These are phyloP conservation scores for Actenoides hombroni DNA, from an alignment of 2,113 vertebrate species.

Conservation along the genomic window DNA sequence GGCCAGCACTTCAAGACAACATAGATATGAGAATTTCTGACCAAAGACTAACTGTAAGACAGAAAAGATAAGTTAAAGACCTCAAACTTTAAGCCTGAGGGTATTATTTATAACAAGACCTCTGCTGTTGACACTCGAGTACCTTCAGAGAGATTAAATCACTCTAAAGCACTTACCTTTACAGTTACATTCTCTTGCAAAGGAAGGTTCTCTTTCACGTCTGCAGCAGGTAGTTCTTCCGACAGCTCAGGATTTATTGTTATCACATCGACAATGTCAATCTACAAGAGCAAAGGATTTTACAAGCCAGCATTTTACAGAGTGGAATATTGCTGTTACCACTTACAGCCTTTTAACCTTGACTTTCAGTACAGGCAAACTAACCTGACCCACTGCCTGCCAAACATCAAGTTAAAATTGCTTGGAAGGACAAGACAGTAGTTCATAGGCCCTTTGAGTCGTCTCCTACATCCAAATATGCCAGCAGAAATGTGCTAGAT, in stretches of 20 bases:
- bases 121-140: background rate
- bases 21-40: background rate
- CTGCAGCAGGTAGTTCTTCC: constrained; percentile 34
- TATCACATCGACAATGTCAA: constrained; percentile 73
- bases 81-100: background rate
- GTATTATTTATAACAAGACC: background rate
- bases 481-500: background rate
- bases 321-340: background rate
- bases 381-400: background rate
- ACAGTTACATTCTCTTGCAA: constrained; percentile 70
- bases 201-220: constrained; percentile 71
- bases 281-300: constrained; percentile 53
- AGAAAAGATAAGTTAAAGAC: background rate
- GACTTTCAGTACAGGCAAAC: background rate
- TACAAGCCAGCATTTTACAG: background rate
- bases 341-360: background rate
- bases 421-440: background rate
- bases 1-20: background rate
- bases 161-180: constrained; percentile 64
- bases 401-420: background rate
- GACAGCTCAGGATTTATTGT: constrained; percentile 75
- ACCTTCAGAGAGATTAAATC: background rate
- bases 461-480: background rate
- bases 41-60: background rate
- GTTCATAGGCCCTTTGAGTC: background rate